These are phyloP conservation scores for Maccullochella peelii DNA, from an alignment of 2,113 vertebrate genomes.

Conservation along the genomic window DNA sequence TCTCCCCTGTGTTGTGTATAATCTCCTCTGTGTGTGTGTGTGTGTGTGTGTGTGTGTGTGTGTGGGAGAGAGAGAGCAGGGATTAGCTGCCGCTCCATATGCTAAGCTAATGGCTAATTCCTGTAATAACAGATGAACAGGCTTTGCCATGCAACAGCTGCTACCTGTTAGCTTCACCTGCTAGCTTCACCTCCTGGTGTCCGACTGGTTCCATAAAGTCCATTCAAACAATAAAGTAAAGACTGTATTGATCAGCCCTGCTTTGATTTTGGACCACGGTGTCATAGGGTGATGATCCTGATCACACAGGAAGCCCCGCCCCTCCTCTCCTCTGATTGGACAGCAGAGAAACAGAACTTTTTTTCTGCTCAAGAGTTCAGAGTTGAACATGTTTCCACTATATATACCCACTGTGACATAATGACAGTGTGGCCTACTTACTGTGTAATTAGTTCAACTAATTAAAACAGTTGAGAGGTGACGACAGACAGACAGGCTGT, in stretches of 20 bases:
- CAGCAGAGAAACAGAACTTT: neutral
- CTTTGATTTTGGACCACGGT: neutral
- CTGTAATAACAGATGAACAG: conserved; percentile 41
- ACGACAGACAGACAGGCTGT: neutral
- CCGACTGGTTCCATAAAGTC: neutral
- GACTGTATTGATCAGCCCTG: no score
- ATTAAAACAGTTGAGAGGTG: conserved; percentile 54
- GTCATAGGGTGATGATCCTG: neutral
- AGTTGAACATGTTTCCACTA: neutral
- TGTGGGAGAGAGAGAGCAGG: conserved; percentile 18
- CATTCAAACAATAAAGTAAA: neutral
- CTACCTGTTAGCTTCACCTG: conserved; percentile 23
- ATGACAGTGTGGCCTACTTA: conserved; percentile 59
- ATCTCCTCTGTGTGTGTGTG: conserved; percentile 33
- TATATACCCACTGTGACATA: conserved; percentile 26
- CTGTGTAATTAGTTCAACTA: conserved; percentile 67
- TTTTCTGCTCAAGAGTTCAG: neutral
- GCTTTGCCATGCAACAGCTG: conserved; percentile 47
- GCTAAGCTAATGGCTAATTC: conserved; percentile 56
- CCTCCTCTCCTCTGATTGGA: conserved; percentile 6
- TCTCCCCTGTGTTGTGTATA: conserved; percentile 47
- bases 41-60: conserved; percentile 19
- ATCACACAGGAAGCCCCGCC: neutral
- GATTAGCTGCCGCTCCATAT: conserved; percentile 62
- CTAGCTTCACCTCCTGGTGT: neutral